Evolutionary conservation across 2,797 vertebrate genomes (phyloP).

Genomic region (Periophthalmus magnuspinnatus): DNA sequence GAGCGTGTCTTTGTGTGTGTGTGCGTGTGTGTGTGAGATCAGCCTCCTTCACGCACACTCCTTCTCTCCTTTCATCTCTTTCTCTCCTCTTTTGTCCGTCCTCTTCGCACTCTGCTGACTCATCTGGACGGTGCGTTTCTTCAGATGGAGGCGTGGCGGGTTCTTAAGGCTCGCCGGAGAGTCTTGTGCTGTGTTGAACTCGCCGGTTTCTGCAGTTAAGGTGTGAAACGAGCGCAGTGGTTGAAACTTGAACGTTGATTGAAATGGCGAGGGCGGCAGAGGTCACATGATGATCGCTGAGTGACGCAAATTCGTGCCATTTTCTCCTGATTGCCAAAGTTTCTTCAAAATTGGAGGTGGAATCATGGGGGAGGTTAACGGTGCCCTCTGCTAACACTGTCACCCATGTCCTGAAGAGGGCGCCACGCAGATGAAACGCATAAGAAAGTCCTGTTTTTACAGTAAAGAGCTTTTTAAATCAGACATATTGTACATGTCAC

Average conservation of each 20-base stretch:
- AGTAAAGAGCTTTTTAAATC: too few relatives aligned
- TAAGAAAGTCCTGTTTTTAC: too few relatives aligned
- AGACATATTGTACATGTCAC: too few relatives aligned
- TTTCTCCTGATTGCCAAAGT: not conserved
- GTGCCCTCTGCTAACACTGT: too few relatives aligned
- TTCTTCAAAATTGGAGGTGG: not conserved
- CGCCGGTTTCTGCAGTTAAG: slow-evolving; percentile 13
- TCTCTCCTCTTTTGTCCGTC: slow-evolving; percentile 38
- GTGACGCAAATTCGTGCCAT: too few relatives aligned
- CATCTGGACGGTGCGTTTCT: slow-evolving; percentile 22
- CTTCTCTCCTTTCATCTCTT: slow-evolving; percentile 61
- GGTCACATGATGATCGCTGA: slow-evolving; percentile 20
- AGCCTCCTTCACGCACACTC: slow-evolving; percentile 50
- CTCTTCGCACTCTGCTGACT: slow-evolving; percentile 50
- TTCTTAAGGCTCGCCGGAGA: slow-evolving; percentile 21
- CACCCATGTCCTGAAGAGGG: too few relatives aligned
- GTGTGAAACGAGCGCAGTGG: not conserved
- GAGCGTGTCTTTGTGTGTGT: too few relatives aligned
- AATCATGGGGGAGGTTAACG: not conserved
- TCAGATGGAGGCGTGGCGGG: slow-evolving; percentile 12
- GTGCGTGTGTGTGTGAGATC: slow-evolving; percentile 36
- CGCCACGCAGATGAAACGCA: too few relatives aligned
- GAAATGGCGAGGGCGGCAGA: not conserved
- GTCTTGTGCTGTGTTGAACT: slow-evolving; percentile 6
- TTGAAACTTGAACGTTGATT: not conserved